Conservation (phyloP, 2,113 vertebrate genomes). For the Aegithalos caudatus region DNA sequence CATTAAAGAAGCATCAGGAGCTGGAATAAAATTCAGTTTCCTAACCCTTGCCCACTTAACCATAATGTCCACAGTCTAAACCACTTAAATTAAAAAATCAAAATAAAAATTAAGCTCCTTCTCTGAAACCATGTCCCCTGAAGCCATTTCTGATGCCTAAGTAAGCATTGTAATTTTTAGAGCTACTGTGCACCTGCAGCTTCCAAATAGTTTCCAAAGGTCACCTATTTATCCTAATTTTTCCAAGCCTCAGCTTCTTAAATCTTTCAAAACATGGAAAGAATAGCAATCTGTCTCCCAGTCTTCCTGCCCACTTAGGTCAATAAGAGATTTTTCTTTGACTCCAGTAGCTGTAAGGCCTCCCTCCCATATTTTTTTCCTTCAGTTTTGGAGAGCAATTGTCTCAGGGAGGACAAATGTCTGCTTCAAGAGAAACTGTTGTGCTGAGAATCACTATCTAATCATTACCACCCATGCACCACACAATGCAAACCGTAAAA, state of each 20-base stretch:
- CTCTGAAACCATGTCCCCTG: neutral
- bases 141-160: constrained; percentile 15
- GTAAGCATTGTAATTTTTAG: neutral
- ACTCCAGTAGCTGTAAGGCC: neutral
- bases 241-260: neutral
- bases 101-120: neutral
- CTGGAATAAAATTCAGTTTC: neutral
- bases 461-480: constrained; percentile 25
- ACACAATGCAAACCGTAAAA: constrained; percentile 42
- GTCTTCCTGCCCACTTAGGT: neutral
- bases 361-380: neutral
- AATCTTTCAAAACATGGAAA: constrained; percentile 32
- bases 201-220: constrained; percentile 25
- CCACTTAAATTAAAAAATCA: neutral
- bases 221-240: neutral
- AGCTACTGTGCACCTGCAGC: constrained; percentile 11
- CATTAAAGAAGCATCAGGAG: neutral
- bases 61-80: neutral
- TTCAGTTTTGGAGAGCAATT: constrained; percentile 3
- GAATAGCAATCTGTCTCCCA: neutral
- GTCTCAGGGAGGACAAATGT: neutral
- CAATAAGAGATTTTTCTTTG: neutral
- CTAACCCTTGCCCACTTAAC: neutral
- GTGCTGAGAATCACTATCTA: constrained; percentile 30
- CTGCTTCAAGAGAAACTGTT: constrained; percentile 7